Evolutionary conservation across 2,113 vertebrate species (phyloP), one percentile per base, ranked within the genome.

Genomic region (Laticauda laticaudata): DNA sequence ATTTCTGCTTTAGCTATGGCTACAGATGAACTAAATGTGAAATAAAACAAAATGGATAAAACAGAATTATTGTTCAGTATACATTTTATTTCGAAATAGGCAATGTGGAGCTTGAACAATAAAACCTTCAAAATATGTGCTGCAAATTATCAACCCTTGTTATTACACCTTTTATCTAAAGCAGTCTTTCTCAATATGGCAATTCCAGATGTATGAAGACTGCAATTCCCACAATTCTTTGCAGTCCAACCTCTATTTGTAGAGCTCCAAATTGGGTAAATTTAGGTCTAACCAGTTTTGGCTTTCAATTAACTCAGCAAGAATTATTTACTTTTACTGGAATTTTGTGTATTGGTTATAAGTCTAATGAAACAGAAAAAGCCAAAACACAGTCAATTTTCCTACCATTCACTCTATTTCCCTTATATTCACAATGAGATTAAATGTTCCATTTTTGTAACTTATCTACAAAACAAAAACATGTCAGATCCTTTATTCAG

Each of bases 401-500:
- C 48, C 53, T 29, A 0, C 34, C 29, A 6, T 57, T n/a, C 51
- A 56, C 48, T 14, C 54, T 87, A 1, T 51, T 75, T 51, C 7
- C 0, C 59, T 94, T 90, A 56, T 92, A 53, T 59, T 43, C 23
- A 14, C 45, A 56, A 34, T 2, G 29, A 8, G 61, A 91, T 14
- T 34, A 81, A 81, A 0, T n/a, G 75, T 59, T 34, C 3, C 61
- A 81, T 1, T 39, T 45, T 29, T 0, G 0, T 43, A 92, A 92
- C 94, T 94, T 94, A 45, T 94, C 85, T 89, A 24, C 12, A 69
- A 69, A 64, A 64, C 26, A n/a, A 90, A 86, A 34, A 57, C n/a
- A 85, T 91, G 61, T 48, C 26, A 92, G 88, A 81, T 14, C 55
- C 94, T 91, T 92, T 94, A 91, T 95, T 94, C 92, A 59, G 21